Base-by-base conservation (phyloP, 2,113 vertebrate species). In the Castor canadensis region DNA sequence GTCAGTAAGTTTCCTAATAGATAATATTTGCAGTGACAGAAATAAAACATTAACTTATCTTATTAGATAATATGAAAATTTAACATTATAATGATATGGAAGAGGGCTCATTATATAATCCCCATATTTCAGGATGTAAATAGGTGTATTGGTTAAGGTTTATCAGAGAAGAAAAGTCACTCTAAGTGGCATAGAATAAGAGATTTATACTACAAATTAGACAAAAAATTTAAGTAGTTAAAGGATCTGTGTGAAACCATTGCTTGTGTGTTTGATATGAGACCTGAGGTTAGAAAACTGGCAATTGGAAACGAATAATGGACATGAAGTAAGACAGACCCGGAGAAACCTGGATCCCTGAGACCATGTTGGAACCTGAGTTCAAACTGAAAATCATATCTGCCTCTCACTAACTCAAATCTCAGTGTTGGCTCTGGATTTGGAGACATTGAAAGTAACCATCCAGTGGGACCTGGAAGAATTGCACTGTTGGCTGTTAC, bases 261-360 rank as follows among this genome's bases (percentile, higher is more conserved):
- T 72, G 5, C 9, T 76, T 76, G 11, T 52, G 5, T 56, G 1
- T 66, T 64, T 79, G 45, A 52, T 17, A 26, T 0, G 3, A 7
- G 16, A 5, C 6, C 47, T 64, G 22, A 79, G 67, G 35, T 58
- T 11, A 82, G 4, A 16, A 73, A 84, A 22, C 10, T 84, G 16
- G 5, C 5, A 73, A 5, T 15, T 87, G 40, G 30, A 30, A 49
- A 69, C 7, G 17, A 72, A 77, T 73, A 24, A 28, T 43, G 9
- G 19, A 58, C 5, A 45, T 3, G 4, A 35, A 67, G 1, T 54
- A 28, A 83, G 32, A 20, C 8, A n/a, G 30, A 66, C 20, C 1
- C 45, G n/a, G 4, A 2, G 52, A 47, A 76, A 1, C 1, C 45
- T 47, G 38, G 71, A 19, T 0, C 11, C 43, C 47, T 9, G 0